Conservation (phyloP, 2,888 invertebrate genomes). For the Icerya purchasi region DNA sequence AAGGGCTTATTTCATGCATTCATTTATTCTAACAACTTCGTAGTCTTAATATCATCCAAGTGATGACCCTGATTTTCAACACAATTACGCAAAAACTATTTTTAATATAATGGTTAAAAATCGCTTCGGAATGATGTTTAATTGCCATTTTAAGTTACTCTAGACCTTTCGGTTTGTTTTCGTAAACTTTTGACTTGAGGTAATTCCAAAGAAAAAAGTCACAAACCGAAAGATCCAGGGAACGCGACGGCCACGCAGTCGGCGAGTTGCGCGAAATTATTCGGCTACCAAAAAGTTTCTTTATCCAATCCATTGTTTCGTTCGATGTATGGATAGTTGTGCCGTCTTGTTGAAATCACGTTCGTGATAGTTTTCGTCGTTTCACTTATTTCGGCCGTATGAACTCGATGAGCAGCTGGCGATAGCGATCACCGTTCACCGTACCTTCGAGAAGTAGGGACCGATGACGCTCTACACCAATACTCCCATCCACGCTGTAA, state of each 20-base stretch:
- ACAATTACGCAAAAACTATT: background rate
- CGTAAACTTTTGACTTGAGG: background rate
- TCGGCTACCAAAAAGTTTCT: background rate
- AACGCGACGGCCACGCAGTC: background rate
- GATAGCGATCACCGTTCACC: background rate
- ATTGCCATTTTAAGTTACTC: background rate
- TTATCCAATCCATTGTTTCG: background rate
- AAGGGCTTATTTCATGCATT: background rate
- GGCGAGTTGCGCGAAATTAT: background rate
- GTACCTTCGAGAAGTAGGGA: too few relatives aligned
- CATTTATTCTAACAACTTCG: background rate
- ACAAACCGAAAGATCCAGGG: background rate
- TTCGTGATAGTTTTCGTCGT: background rate
- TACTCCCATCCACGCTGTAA: too few relatives aligned
- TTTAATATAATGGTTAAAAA: background rate
- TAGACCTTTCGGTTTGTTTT: background rate
- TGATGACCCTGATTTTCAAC: background rate
- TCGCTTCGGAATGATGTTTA: background rate
- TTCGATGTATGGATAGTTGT: background rate
- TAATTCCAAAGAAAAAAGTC: too few relatives aligned
- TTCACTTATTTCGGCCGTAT: background rate
- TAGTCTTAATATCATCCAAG: background rate
- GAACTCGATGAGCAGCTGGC: background rate
- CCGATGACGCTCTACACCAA: too few relatives aligned
- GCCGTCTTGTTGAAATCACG: background rate